Evolutionary conservation across 1,140 invertebrate genomes (phyloP), one percentile per base, ranked within the genome.

Genomic region (Cydia splendana): DNA sequence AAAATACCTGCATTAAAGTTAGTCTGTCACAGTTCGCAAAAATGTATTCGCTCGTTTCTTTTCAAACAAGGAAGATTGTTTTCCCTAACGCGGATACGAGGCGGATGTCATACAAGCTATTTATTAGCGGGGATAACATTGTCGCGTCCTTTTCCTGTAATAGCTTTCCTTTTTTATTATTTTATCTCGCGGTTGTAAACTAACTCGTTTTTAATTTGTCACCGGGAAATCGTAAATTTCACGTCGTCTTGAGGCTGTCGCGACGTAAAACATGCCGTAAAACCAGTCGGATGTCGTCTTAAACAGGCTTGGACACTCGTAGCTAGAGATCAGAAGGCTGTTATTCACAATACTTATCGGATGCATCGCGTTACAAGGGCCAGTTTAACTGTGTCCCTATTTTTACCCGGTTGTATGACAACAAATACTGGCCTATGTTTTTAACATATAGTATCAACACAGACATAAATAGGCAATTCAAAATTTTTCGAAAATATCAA

Each of bases 191-290:
- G 82, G 86, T 80, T 86, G 85, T 88, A 90, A 88, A 89, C 88
- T 88, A 88, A 90, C 86, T 90, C 86, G 89, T 89, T 89, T 91
- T 92, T 92, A 91, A 92, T 90, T 91, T 91, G 89, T 90, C 84
- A 85, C 78, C 77, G 78, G 79, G 76, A 81, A 84, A 81, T 83
- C 88, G 84, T 91, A 90, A 91, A 91, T 88, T 91, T 81, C 79
- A 76, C 76, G 81, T 81, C 82, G 87, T 84, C 77, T 75, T 79
- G 79, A 45, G 78, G 75, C 77, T 77, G 79, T 80, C 74, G 71
- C 76, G 80, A 82, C 81, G 80, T 87, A 80, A 85, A 86, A 82
- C 74, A 76, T 77, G 84, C 82, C 78, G 82, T 89, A 85, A 89
- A 86, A 87, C 81, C 75, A 79, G 76, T 75, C 81, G 77, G 75